Base-by-base conservation (phyloP, 2,888 invertebrate genomes). In the Diloba caeruleocephala region DNA sequence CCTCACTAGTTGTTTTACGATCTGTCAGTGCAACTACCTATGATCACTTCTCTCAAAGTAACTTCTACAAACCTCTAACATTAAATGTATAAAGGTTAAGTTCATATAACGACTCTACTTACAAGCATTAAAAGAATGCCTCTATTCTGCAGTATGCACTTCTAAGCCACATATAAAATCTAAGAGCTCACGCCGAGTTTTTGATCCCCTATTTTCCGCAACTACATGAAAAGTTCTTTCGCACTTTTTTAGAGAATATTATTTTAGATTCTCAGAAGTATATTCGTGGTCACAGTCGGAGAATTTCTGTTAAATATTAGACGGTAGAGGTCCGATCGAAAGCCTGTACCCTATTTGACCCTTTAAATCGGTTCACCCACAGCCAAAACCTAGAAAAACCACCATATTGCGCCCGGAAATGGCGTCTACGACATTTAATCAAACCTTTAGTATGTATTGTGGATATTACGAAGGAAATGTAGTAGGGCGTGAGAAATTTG, bases 221-320 rank as follows among this genome's bases (percentile, higher is more conserved):
- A 21, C 3, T 6, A 43, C 13, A 14, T 23, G 10, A 23, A 41
- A 34, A 13, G 15, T 39, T 34, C 4, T 23, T 19, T 19, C 9
- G 2, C 10, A 13, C 29, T 29, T 34, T 58, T 39, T 12, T 1
- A 26, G 15, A 19, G 42, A 41, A 41, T 41, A 29, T 15, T 26
- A 25, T 56, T 43, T 17, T 26, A 44, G 25, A 33, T 32, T 37
- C 21, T 15, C 25, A 29, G 5, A 43, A 44, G 23, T 28, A 41
- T 45, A 28, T 41, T 51, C 29, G 49, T 43, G 31, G 42, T 41
- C 49, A 53, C 41, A 31, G 41, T 41, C 37, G 15, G 25, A 59
- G 52, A 49, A 55, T 62, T 57, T 39, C 10, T 32, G 6, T 48
- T 69, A 54, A 65, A 71, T 71, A 66, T 69, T 66, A 58, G 39